Percentiles rank a stretch among this genome's conserved stretches.
Conservation (phyloP, 2,113 vertebrate genomes). For the Leucosticte australis region DNA sequence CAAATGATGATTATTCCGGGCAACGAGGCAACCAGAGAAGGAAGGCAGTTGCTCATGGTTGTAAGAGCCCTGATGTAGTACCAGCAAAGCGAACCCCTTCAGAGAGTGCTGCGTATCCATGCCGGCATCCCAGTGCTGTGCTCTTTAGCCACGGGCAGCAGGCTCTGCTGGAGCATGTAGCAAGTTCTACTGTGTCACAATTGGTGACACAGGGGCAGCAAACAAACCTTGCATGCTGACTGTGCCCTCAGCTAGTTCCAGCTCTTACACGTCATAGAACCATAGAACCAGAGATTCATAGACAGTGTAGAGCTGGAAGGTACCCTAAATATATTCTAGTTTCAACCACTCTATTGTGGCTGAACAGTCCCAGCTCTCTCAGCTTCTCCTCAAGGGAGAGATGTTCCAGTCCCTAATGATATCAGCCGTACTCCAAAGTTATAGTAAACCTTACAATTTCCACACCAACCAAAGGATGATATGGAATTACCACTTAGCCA, state of each 20-base stretch:
- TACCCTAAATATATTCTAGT: not conserved
- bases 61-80: not conserved
- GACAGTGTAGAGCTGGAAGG: not conserved
- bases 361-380: not conserved
- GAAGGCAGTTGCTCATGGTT: not conserved
- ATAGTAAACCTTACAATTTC: not conserved
- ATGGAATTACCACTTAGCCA: not conserved
- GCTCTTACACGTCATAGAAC: not conserved
- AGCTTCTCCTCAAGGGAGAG: not conserved
- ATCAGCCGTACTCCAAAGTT: not conserved
- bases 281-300: not conserved
- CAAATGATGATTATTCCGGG: not conserved
- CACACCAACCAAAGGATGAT: not conserved
- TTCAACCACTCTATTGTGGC: not conserved
- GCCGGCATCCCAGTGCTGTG: not conserved
- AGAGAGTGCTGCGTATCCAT: not conserved
- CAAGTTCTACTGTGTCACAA: not conserved
- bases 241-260: not conserved
- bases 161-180: accelerated
- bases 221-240: not conserved
- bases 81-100: not conserved
- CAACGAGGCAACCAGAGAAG: not conserved
- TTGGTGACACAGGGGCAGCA: not conserved
- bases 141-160: not conserved
- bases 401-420: not conserved